phyloP scores from a whole-genome alignment of 1,140 invertebrate genomes.

The Drosophila bocqueti region DNA sequence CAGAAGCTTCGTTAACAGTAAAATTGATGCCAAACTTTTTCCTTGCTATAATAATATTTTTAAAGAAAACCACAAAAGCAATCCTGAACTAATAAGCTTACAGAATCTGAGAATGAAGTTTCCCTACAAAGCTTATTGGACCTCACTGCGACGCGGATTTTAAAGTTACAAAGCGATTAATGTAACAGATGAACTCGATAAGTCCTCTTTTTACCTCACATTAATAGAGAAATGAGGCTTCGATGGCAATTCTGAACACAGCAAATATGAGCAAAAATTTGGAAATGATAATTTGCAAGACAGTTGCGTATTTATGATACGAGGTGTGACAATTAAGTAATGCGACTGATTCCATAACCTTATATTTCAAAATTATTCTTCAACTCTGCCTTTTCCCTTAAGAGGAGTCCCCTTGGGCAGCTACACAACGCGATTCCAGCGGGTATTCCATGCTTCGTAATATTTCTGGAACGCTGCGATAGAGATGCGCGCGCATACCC shows the following conservation, averaged over 20 bases:
- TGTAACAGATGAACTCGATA: background rate
- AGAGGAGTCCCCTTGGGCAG: no score
- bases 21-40: slow-evolving; percentile 5
- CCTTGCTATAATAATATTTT: slow-evolving; percentile 11
- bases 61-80: slow-evolving; percentile 23
- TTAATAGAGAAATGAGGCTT: background rate
- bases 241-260: background rate
- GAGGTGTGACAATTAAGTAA: no score
- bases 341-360: no score
- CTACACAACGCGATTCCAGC: no score
- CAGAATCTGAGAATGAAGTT: slow-evolving; percentile 8
- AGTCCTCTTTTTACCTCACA: background rate
- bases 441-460: no score
- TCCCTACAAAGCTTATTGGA: background rate
- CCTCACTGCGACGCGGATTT: slow-evolving; percentile 14
- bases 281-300: slow-evolving; percentile 59
- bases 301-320: slow-evolving; percentile 53
- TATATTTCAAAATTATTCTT: no score
- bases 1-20: slow-evolving; percentile 10
- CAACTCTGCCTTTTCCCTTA: no score
- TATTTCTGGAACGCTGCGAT: no score
- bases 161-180: slow-evolving; percentile 5
- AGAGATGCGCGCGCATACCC: no score
- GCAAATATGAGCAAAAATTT: background rate
- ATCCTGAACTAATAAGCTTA: slow-evolving; percentile 7